Evolutionary conservation across 2,888 invertebrate genomes (phyloP).

Genomic region (Pseudococcus longispinus): DNA sequence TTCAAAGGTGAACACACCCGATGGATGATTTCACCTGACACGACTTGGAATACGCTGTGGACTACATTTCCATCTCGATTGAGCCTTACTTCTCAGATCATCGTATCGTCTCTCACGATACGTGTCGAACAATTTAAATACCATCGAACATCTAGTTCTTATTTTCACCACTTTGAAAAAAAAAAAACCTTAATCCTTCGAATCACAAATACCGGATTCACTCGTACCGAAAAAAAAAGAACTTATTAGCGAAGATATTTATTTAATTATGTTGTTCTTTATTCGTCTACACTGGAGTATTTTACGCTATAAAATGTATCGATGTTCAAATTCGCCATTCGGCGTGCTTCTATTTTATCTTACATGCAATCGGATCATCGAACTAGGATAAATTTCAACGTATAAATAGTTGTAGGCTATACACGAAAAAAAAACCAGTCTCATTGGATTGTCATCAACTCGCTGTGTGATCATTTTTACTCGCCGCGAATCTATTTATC

Average conservation of each 20-base stretch:
- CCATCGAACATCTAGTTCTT: not conserved
- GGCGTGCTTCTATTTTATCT: not conserved
- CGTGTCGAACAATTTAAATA: not conserved
- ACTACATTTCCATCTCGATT: not conserved
- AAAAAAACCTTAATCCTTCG: not conserved
- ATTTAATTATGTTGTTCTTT: not conserved
- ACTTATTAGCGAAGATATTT: not conserved
- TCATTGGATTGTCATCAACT: not conserved
- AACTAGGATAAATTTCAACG: not conserved
- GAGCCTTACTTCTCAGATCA: not conserved
- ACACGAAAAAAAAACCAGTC: constrained; percentile 14
- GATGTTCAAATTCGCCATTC: not conserved
- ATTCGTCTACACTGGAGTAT: not conserved
- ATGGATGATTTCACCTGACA: constrained; percentile 10
- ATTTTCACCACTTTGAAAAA: not conserved
- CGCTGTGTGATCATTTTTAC: not conserved
- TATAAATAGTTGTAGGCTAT: no score
- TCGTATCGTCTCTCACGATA: not conserved
- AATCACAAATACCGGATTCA: not conserved
- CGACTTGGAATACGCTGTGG: not conserved
- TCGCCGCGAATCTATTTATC: not conserved
- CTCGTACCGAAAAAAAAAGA: no score
- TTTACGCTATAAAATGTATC: not conserved
- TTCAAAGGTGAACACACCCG: not conserved
- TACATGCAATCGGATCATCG: not conserved